A percentile compares a stretch with the other conserved stretches of the same genome.
Evolutionary conservation across 2,888 invertebrate species (phyloP).

Genomic region (Mantis religiosa): DNA sequence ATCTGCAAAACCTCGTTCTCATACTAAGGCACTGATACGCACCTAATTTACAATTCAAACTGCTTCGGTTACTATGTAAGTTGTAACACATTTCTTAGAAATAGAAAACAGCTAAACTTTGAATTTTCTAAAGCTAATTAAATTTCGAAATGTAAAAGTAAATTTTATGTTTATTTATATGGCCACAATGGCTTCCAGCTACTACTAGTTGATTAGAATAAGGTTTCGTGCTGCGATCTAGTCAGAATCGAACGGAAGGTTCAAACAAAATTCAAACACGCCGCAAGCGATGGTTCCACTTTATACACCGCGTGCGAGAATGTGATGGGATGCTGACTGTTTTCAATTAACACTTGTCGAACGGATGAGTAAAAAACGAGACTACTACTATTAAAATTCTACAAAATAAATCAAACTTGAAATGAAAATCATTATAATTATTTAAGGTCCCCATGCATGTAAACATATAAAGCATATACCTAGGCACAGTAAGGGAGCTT

Average conservation of each 20-base stretch:
- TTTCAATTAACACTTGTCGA: slow-evolving; percentile 10
- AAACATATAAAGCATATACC: no score
- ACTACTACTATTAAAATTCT: background rate
- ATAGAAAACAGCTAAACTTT: background rate
- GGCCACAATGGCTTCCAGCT: background rate
- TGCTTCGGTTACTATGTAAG: background rate
- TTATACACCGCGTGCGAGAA: background rate
- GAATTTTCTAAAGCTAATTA: background rate
- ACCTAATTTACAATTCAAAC: no score
- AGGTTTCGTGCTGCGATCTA: background rate
- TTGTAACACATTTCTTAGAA: background rate
- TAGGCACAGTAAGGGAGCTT: no score
- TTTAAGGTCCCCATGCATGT: background rate
- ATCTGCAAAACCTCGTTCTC: no score
- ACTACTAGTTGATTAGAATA: background rate
- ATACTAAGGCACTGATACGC: no score
- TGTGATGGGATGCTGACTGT: background rate
- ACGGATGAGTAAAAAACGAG: background rate
- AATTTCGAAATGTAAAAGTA: background rate
- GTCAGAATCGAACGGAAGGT: background rate
- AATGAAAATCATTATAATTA: background rate
- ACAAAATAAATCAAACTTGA: background rate
- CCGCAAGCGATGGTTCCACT: background rate
- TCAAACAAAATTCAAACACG: background rate
- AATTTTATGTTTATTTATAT: background rate